Evolutionary conservation across 2,888 invertebrate species (phyloP).

Genomic region (Ophion costatus): DNA sequence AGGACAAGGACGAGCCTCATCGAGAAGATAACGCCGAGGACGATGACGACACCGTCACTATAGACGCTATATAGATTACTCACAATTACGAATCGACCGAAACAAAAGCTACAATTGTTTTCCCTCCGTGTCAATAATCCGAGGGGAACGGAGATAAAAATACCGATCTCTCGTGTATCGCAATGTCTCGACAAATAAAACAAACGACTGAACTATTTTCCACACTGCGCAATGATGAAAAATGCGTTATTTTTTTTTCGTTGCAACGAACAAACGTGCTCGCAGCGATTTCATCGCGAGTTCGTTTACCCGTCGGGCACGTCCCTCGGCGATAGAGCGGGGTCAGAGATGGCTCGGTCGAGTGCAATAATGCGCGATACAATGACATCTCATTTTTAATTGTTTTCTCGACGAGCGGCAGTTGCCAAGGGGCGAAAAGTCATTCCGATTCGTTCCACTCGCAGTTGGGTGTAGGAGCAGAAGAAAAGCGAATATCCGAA

Average conservation of each 20-base stretch:
- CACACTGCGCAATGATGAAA: background rate
- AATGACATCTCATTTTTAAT: constrained; percentile 3
- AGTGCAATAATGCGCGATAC: background rate
- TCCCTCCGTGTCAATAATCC: too few species aligned
- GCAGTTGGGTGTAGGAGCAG: background rate
- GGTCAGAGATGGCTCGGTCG: constrained; percentile 36
- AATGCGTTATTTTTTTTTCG: constrained; percentile 9
- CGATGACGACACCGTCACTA: constrained; percentile 71
- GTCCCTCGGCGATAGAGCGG: constrained; percentile 19
- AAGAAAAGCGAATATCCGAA: background rate
- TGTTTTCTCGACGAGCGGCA: constrained; percentile 10
- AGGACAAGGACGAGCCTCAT: constrained; percentile 47
- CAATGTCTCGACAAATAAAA: too few species aligned
- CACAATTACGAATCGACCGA: background rate
- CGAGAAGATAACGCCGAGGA: constrained; percentile 36
- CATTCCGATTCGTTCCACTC: background rate
- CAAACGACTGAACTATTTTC: background rate
- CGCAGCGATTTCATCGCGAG: constrained; percentile 26
- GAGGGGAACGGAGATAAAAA: too few species aligned
- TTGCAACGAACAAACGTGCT: background rate
- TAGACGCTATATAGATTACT: constrained; percentile 69
- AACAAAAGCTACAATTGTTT: background rate
- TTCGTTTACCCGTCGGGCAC: constrained; percentile 28
- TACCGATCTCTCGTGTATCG: too few species aligned
- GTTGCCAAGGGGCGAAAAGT: background rate